Percentiles rank a stretch among this genome's conserved stretches.
Conservation (phyloP, 2,113 vertebrate species). For the Eudorcas thomsonii region DNA sequence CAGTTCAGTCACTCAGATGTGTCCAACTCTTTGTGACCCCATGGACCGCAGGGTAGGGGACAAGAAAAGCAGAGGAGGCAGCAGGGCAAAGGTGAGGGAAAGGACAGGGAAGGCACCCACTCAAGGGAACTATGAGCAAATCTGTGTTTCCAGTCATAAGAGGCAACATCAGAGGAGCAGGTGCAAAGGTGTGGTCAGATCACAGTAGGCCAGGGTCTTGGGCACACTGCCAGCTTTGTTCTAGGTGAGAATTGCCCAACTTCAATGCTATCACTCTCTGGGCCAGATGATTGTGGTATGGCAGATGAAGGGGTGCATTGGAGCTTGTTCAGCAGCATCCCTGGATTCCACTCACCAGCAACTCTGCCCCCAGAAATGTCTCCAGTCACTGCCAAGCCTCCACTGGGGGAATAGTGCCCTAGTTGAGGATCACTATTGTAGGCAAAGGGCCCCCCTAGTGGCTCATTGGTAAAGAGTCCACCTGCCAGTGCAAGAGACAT, state of each 20-base stretch:
- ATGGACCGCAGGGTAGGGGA: accelerated
- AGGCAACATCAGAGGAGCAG: not conserved
- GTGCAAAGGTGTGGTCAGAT: not conserved
- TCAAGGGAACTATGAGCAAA: not conserved
- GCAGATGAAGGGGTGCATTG: too few species aligned
- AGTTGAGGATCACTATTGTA: not conserved
- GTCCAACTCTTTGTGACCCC: not conserved
- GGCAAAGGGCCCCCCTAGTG: not conserved
- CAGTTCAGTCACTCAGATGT: not conserved
- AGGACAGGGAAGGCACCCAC: not conserved
- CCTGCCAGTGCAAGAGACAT: not conserved
- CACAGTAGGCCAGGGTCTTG: not conserved
- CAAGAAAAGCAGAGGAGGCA: not conserved
- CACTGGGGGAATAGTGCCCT: not conserved
- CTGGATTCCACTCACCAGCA: not conserved
- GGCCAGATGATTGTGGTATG: not conserved
- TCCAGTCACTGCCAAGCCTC: not conserved
- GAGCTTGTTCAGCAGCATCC: not conserved
- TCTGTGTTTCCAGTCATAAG: not conserved
- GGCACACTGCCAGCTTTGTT: not conserved
- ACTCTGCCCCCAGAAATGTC: not conserved
- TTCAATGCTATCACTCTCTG: not conserved
- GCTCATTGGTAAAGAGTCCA: not conserved
- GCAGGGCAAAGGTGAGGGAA: not conserved
- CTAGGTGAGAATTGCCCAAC: not conserved